Conservation (phyloP, 2,113 vertebrate species). For the Lophochroa leadbeateri region DNA sequence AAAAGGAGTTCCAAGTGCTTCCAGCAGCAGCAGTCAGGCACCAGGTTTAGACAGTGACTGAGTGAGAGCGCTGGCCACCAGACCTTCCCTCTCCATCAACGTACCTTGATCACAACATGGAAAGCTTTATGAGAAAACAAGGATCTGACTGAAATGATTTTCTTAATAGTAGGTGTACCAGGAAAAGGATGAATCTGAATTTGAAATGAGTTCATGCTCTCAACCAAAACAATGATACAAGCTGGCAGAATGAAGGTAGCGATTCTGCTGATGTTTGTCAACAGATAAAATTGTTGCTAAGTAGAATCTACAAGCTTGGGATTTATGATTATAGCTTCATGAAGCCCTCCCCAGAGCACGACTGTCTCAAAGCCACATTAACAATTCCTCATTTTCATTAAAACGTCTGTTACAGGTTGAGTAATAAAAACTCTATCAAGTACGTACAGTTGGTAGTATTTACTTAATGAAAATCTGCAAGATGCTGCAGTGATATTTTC, state of each 20-base stretch:
- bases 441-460: neutral
- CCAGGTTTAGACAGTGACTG: neutral
- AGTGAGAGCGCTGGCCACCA: neutral
- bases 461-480: neutral
- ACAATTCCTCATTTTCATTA: neutral
- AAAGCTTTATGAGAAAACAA: neutral
- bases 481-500: neutral
- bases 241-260: neutral
- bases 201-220: neutral
- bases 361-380: neutral
- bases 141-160: neutral
- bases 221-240: neutral
- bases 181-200: neutral
- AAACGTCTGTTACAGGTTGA: neutral
- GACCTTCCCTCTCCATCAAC: neutral
- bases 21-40: neutral
- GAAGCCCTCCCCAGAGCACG: neutral
- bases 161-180: neutral
- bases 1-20: neutral
- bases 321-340: neutral
- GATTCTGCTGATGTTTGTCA: neutral
- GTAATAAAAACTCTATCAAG: neutral
- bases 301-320: neutral
- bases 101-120: neutral
- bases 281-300: conserved; percentile 11